Evolutionary conservation across 1,140 invertebrate species (phyloP), one percentile per base, ranked within the genome.

Genomic region (Pemphigus obesinymphae): DNA sequence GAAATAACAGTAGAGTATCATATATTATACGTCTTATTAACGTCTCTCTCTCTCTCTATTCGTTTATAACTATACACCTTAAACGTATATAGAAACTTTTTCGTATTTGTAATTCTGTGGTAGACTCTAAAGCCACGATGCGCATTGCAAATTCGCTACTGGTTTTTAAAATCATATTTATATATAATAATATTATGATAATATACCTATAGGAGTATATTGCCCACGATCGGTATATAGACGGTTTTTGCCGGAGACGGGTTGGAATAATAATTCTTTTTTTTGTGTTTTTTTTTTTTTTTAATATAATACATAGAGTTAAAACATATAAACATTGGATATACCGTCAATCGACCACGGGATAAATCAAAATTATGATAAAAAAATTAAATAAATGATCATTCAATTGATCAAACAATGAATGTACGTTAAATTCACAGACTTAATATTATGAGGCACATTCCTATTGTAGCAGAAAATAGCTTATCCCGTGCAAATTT

Each of bases 11-110:
- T 43, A 34, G n/a, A n/a, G n/a, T n/a, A n/a, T n/a, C n/a, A n/a
- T n/a, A n/a, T n/a, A n/a, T n/a, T 45, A 45, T 45, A 45, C n/a
- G n/a, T n/a, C 43, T 45, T 45, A 45, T 45, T 45, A 45, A 45
- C 13, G 43, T 45, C 43, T 11, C 43, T 11, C 43, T 13, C 43
- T 11, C 43, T 13, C 8, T 45, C 8, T 45, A 11, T 45, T 7
- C 10, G 10, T 40, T 7, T 45, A 45, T 45, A 45, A 2, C 8
- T 45, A 45, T 45, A 45, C 43, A 45, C 72, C n/a, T 75, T 50
- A 75, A 50, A 75, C 10, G 72, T 53, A n/a, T n/a, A n/a, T n/a
- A 75, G 72, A 75, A 75, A 75, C 72, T 75, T 75, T n/a, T 34
- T 61, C 75, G 53, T 40, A 78, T 78, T n/a, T 78, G 31, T 75